Conservation (phyloP, 2,797 vertebrate species). For the Hydrophis major region DNA sequence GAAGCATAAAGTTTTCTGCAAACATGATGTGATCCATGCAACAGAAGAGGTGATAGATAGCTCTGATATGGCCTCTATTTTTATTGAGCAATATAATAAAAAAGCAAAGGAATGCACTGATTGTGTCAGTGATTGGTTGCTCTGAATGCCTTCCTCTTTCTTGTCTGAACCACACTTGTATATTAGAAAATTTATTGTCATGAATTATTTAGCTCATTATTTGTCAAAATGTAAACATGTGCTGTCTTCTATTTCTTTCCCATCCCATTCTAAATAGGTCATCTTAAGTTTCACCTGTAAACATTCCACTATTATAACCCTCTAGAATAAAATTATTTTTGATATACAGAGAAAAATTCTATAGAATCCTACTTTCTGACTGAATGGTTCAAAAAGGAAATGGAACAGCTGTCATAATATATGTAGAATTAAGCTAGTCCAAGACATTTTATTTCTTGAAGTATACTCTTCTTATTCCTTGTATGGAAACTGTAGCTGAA, state of each 20-base stretch:
- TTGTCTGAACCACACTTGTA: slow-evolving; percentile 21
- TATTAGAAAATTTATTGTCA: neutral
- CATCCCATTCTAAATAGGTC: neutral
- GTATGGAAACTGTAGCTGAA: neutral
- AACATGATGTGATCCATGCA: slow-evolving; percentile 37
- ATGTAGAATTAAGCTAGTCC: neutral
- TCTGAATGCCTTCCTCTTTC: neutral
- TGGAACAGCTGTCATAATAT: neutral
- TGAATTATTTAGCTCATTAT: slow-evolving; percentile 16
- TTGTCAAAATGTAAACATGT: slow-evolving; percentile 19
- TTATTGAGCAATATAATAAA: slow-evolving; percentile 34
- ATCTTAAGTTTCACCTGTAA: neutral
- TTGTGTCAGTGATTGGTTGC: slow-evolving; percentile 33
- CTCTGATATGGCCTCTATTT: slow-evolving; percentile 29
- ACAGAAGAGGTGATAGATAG: slow-evolving; percentile 40
- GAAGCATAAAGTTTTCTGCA: slow-evolving; percentile 37
- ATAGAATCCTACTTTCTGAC: slow-evolving; percentile 10
- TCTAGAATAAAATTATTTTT: neutral
- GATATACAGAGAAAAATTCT: neutral
- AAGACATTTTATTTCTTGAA: neutral
- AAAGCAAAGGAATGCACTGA: slow-evolving; percentile 24
- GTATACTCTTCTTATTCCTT: neutral
- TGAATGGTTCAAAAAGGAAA: slow-evolving; percentile 4
- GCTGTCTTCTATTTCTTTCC: neutral
- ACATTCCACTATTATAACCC: slow-evolving; percentile 20